Evolutionary conservation across 1,140 invertebrate species (phyloP).

Genomic region (Euwallacea similis): DNA sequence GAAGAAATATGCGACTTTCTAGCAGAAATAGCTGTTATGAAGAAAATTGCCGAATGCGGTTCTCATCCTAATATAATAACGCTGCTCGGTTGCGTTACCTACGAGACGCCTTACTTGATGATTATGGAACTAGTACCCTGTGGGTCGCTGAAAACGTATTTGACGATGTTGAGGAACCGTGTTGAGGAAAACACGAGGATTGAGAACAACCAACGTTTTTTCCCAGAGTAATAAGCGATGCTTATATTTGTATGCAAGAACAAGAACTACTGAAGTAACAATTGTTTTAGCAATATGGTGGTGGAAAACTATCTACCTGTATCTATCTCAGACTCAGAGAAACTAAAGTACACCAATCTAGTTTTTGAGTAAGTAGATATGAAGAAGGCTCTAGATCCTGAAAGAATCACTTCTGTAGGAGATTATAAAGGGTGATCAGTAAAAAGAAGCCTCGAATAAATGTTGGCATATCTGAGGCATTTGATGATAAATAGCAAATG

Average conservation of each 20-base stretch:
- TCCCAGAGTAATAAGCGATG: slow-evolving; percentile 42
- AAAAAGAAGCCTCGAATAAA: too few relatives aligned
- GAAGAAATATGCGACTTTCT: slow-evolving; percentile 70
- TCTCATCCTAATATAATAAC: slow-evolving; percentile 76
- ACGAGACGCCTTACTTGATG: slow-evolving; percentile 66
- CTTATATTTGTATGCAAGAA: neutral
- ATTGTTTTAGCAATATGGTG: slow-evolving; percentile 32
- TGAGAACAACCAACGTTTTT: slow-evolving; percentile 36
- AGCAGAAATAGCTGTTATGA: slow-evolving; percentile 78
- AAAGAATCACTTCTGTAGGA: too few relatives aligned
- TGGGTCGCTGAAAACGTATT: slow-evolving; percentile 69
- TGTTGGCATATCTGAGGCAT: too few relatives aligned
- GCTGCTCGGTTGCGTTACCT: slow-evolving; percentile 77
- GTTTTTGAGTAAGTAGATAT: slow-evolving; percentile 32
- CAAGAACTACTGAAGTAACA: too few relatives aligned
- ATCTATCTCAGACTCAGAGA: neutral
- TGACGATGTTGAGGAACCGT: slow-evolving; percentile 48
- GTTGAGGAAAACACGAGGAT: slow-evolving; percentile 38
- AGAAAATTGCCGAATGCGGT: slow-evolving; percentile 64
- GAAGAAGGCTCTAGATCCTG: too few relatives aligned
- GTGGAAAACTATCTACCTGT: slow-evolving; percentile 22
- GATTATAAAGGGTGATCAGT: too few relatives aligned
- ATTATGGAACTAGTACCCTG: slow-evolving; percentile 79
- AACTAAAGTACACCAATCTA: slow-evolving; percentile 30
- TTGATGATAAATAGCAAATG: too few relatives aligned